Evolutionary conservation across 2,113 vertebrate species (phyloP).

Genomic region (Plecturocebus donacophilus): DNA sequence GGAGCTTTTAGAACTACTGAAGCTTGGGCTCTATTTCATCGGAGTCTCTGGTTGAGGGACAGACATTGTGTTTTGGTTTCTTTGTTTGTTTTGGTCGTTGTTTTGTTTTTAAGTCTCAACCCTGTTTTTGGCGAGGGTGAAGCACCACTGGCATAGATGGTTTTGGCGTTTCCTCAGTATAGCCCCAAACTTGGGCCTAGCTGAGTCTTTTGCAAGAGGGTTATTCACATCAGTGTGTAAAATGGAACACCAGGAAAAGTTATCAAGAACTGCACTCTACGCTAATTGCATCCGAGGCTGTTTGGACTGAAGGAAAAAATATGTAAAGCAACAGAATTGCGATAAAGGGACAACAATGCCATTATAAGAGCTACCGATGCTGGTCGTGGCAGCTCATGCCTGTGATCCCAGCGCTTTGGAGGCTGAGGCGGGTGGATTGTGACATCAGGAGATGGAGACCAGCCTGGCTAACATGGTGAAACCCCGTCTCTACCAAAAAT

Average conservation of each 20-base stretch:
- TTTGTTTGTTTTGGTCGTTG: not conserved
- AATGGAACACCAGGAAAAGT: not conserved
- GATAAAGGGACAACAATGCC: not conserved
- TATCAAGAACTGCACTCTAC: not conserved
- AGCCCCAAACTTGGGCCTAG: not conserved
- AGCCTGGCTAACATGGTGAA: too few species aligned
- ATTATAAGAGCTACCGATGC: not conserved
- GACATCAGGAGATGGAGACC: too few species aligned
- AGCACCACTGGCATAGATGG: not conserved
- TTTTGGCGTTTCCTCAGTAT: not conserved
- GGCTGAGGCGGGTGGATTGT: too few species aligned
- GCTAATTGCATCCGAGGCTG: not conserved
- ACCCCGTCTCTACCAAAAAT: too few species aligned
- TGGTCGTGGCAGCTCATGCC: too few species aligned
- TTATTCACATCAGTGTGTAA: not conserved
- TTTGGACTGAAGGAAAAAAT: not conserved
- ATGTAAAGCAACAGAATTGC: not conserved
- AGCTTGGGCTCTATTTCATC: not conserved
- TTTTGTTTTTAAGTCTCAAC: slow-evolving; percentile 42
- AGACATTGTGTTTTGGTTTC: not conserved
- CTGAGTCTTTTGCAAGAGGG: not conserved
- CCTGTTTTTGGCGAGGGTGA: not conserved
- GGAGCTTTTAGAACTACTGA: slow-evolving; percentile 1
- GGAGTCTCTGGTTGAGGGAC: not conserved
- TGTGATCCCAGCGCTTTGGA: too few species aligned